A percentile compares a stretch with the other conserved stretches of the same genome.
Evolutionary conservation across 2,113 vertebrate genomes (phyloP).

Genomic region (Cromileptes altivelis): DNA sequence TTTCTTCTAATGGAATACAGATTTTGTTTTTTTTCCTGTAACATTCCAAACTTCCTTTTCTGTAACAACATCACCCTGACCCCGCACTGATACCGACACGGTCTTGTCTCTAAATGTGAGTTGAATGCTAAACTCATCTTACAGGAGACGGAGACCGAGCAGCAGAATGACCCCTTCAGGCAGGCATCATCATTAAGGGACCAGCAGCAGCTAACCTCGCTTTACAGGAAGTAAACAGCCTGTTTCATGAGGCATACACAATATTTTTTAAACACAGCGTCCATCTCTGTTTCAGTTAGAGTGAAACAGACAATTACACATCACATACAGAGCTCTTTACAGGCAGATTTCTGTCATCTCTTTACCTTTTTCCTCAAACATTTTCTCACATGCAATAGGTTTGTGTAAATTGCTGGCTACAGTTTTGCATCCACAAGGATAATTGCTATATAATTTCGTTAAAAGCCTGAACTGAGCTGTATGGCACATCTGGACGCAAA

Average conservation of each 20-base stretch:
- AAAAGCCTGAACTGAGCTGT: constrained; percentile 54
- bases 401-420: constrained; percentile 33
- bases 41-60: constrained; percentile 66
- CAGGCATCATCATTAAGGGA: constrained; percentile 56
- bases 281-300: not conserved
- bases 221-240: constrained; percentile 54
- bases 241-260: constrained; percentile 16
- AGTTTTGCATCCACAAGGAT: constrained; percentile 51
- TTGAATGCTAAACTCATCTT: constrained; percentile 42
- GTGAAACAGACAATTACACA: not conserved
- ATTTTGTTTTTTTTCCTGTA: constrained; percentile 36
- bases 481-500: constrained; percentile 68
- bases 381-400: not conserved
- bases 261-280: not conserved
- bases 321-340: not conserved
- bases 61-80: constrained; percentile 45
- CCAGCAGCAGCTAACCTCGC: constrained; percentile 17
- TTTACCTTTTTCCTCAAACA: constrained; percentile 3
- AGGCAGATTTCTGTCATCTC: not conserved
- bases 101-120: constrained; percentile 19
- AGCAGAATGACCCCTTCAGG: constrained; percentile 43
- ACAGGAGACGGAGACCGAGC: constrained; percentile 25
- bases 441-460: constrained; percentile 65
- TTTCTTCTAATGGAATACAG: constrained; percentile 58
- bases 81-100: not conserved